Evolutionary conservation across 1,140 invertebrate species (phyloP), one percentile per base, ranked within the genome.

Genomic region (Zaprionus tsacasi): DNA sequence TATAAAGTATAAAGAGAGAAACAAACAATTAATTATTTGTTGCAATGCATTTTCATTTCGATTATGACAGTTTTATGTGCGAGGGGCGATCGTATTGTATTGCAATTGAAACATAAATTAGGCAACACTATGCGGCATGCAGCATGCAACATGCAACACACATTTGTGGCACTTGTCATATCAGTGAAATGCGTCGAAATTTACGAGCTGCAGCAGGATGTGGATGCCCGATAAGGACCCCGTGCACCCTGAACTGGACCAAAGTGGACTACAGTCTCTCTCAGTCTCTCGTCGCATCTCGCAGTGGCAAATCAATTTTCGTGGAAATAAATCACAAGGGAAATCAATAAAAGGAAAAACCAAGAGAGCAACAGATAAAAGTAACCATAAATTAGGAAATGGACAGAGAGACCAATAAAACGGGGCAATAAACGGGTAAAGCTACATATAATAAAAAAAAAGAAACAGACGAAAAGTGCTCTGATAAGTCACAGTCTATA

Each of bases 101-200:
- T 67, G 63, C 35, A 67, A 89, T 83, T 87, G 83, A 83, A 88
- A 89, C 83, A 87, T 87, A 87, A 87, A 87, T 87, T 87, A 89
- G 66, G 83, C 83, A 87, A 89, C 83, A 87, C 3, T 6, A 30
- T 30, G 27, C 6, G 6, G 27, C 77, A 88, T 87, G 85, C 79
- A 88, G 66, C 79, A 45, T 45, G 83, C 80, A 87, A 89, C 83
- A 88, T 87, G 85, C 77, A 79, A 69, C 79, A 45, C 40, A 45
- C 40, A 86, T 80, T 70, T 82, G 10, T 67, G 78, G 67, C 80
- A 88, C 83, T 88, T 83, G 83, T 88, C 80, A 88, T 87, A 87
- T 87, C 83, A 88, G 77, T 66, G 57, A 57, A 82, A 72, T 60
- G 68, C 40, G 21, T 27, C 21, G 3, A 68, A 71, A 79, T 87